Conservation (phyloP, 2,113 vertebrate species). For the Chloroceryle aenea region DNA sequence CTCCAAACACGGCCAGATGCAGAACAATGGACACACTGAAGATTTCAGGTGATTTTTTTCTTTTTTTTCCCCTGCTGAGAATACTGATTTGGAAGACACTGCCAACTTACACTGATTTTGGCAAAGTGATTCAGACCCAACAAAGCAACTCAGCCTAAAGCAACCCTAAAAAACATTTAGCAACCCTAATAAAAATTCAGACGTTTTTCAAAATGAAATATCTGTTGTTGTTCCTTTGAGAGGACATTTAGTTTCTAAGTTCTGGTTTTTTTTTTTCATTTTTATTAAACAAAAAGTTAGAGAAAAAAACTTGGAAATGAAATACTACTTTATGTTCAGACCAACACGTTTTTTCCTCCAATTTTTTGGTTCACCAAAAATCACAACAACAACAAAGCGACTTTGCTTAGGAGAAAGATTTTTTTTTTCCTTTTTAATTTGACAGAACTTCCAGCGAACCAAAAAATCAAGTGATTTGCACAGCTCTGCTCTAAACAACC, state of each 20-base stretch:
- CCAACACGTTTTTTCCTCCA: background rate
- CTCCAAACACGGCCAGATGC: background rate
- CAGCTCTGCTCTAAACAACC: slow-evolving; percentile 22
- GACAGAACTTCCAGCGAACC: slow-evolving; percentile 40
- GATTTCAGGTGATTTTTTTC: background rate
- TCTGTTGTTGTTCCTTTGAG: background rate
- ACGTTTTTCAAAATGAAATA: background rate
- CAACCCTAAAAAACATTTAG: background rate
- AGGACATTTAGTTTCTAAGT: slow-evolving; percentile 7
- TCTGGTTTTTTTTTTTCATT: background rate
- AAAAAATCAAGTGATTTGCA: slow-evolving; percentile 48
- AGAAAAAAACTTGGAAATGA: slow-evolving; percentile 5
- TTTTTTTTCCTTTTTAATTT: background rate
- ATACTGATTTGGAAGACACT: background rate
- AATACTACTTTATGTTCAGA: background rate
- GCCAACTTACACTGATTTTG: background rate
- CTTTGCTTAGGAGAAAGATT: background rate
- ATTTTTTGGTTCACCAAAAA: slow-evolving; percentile 49
- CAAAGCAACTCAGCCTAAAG: background rate
- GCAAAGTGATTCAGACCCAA: background rate
- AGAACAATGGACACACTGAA: too few species aligned
- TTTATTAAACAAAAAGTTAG: background rate
- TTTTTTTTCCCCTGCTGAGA: background rate
- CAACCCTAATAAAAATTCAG: background rate
- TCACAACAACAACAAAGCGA: background rate